phyloP scores from a whole-genome alignment of 2,113 vertebrate genomes.

The Synodontis membranacea region DNA sequence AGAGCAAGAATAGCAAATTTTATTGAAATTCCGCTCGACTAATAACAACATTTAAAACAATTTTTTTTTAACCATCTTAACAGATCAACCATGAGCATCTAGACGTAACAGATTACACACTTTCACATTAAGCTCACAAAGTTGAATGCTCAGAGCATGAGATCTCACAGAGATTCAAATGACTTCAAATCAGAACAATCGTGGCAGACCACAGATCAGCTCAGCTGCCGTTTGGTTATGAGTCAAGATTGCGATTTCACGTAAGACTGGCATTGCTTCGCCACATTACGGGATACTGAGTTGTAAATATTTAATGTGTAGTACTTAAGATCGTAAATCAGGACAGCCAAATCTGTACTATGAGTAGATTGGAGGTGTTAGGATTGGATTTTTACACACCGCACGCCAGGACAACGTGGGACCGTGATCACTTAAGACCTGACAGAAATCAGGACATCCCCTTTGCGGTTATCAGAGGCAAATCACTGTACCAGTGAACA shows the following conservation, averaged over 20 bases:
- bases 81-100: background rate
- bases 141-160: background rate
- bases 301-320: too few relatives aligned
- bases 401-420: background rate
- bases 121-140: background rate
- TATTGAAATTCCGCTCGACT: background rate
- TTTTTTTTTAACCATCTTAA: too few relatives aligned
- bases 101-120: background rate
- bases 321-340: background rate
- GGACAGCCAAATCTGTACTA: background rate
- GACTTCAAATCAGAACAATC: too few relatives aligned
- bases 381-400: background rate
- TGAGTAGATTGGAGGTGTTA: background rate
- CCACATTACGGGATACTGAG: too few relatives aligned
- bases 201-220: background rate
- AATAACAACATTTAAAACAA: background rate
- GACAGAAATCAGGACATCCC: too few relatives aligned
- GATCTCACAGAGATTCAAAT: background rate
- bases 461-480: too few relatives aligned
- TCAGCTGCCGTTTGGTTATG: background rate
- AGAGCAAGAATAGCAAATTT: background rate
- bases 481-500: background rate
- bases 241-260: background rate
- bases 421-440: too few relatives aligned
- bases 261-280: too few relatives aligned